Evolutionary conservation across 2,797 vertebrate genomes (phyloP).

Genomic region (Eulemur rubriventer): DNA sequence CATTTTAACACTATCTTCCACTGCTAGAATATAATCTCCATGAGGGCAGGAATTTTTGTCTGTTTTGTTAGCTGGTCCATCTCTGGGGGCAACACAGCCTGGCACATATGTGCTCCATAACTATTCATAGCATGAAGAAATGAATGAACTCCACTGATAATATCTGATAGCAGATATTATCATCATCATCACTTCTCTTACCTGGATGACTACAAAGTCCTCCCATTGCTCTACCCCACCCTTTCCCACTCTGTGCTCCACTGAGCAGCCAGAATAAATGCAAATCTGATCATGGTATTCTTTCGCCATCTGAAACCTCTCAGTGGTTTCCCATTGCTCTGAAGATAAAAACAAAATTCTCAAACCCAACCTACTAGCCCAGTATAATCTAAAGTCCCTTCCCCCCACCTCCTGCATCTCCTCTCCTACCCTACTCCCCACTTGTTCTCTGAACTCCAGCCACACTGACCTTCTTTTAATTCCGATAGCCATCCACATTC

Average conservation of each 20-base stretch:
- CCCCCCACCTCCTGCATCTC: background rate
- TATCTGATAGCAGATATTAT: background rate
- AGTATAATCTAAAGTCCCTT: background rate
- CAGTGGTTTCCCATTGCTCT: background rate
- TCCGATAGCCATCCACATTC: background rate
- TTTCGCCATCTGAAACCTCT: background rate
- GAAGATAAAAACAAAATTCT: conserved; percentile 27
- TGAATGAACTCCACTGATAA: background rate
- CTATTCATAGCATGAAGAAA: background rate
- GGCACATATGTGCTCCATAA: background rate
- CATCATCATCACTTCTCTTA: background rate
- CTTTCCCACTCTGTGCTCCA: background rate
- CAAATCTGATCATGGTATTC: background rate
- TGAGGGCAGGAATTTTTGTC: background rate
- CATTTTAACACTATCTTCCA: background rate
- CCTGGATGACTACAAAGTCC: background rate
- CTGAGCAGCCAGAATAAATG: background rate
- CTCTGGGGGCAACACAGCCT: background rate
- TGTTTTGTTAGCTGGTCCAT: background rate
- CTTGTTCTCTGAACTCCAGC: background rate
- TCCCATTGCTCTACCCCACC: background rate
- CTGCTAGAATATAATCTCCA: background rate
- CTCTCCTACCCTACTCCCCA: background rate
- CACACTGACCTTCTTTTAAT: background rate
- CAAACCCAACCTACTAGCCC: background rate